These are phyloP conservation scores for Lepidurus apus DNA, from an alignment of 1,140 invertebrate species.

Conservation along the genomic window DNA sequence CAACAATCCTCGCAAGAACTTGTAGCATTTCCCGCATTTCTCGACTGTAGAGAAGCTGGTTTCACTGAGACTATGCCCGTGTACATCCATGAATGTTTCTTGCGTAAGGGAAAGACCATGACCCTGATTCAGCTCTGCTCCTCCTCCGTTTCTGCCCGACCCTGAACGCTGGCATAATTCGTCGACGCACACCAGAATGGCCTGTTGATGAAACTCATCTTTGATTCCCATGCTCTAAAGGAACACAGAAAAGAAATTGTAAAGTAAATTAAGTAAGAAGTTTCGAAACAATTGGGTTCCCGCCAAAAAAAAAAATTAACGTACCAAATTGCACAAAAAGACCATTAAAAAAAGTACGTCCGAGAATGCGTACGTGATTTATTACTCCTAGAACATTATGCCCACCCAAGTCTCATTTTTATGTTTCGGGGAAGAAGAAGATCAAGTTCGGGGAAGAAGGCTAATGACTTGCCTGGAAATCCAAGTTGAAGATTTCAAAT, in stretches of 20 bases:
- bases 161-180: constrained; percentile 54
- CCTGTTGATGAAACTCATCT: constrained; percentile 68
- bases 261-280: constrained; percentile 11
- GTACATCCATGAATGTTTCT: constrained; percentile 27
- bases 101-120: constrained; percentile 37
- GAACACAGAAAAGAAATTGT: constrained; percentile 37
- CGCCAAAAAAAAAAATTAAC: neutral
- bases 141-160: constrained; percentile 41
- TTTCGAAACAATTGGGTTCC: constrained; percentile 27
- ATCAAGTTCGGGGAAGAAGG: neutral
- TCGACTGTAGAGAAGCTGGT: constrained; percentile 64
- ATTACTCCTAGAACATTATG: neutral
- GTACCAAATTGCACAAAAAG: neutral
- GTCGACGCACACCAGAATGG: constrained; percentile 63
- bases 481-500: neutral
- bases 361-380: constrained; percentile 2
- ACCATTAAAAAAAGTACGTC: neutral
- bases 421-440: neutral
- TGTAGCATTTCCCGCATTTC: constrained; percentile 69
- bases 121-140: constrained; percentile 28
- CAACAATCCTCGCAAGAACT: constrained; percentile 63
- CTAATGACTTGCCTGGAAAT: neutral
- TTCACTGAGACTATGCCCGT: constrained; percentile 55
- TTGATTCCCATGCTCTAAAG: constrained; percentile 68
- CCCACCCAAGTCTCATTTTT: neutral